Evolutionary conservation across 2,113 vertebrate species (phyloP).

Genomic region (Sylvilagus bachmani): DNA sequence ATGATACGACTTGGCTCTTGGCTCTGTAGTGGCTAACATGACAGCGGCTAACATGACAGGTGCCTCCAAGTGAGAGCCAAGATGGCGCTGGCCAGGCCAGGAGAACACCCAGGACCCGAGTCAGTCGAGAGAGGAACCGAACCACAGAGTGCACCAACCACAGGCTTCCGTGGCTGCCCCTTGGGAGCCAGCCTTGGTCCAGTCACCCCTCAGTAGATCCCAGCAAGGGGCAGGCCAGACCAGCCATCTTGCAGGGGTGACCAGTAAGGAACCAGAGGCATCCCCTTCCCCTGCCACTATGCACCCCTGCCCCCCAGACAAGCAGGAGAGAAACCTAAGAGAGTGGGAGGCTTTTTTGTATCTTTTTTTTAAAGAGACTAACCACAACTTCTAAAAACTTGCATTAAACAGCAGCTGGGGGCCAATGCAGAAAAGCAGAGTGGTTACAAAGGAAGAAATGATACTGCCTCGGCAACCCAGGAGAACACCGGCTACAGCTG

Average conservation of each 20-base stretch:
- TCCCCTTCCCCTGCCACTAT: fast-evolving
- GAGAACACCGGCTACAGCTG: neutral
- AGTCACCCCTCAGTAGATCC: neutral
- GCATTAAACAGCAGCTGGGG: neutral
- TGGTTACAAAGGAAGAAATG: neutral
- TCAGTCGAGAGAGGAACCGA: neutral
- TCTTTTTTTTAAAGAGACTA: neutral
- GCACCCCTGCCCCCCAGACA: neutral
- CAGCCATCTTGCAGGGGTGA: neutral
- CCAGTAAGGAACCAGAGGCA: neutral
- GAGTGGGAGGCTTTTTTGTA: neutral
- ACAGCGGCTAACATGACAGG: neutral
- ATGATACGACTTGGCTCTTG: neutral
- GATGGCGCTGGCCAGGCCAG: neutral
- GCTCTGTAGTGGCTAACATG: neutral
- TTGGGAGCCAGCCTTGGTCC: too few species aligned
- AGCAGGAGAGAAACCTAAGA: fast-evolving
- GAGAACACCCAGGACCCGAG: neutral
- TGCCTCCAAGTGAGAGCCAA: neutral
- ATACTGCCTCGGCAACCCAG: neutral
- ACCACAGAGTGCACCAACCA: neutral
- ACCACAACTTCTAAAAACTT: neutral
- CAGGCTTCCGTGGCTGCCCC: fast-evolving
- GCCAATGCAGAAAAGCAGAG: neutral
- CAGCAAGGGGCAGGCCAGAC: neutral